Base-by-base conservation (phyloP, 2,888 invertebrate species). In the Idaea biselata region DNA sequence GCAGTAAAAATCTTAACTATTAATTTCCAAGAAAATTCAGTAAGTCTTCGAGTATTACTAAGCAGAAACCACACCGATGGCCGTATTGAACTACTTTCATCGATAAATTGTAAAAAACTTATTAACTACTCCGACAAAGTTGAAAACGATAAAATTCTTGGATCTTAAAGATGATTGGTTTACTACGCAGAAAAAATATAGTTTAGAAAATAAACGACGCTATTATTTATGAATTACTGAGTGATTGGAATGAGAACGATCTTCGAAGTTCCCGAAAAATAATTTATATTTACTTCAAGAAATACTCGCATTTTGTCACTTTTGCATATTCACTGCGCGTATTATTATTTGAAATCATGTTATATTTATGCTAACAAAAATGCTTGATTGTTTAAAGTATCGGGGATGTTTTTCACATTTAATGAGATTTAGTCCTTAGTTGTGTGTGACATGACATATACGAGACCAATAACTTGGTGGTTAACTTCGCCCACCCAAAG, bases 21-120 rank as follows among this genome's bases (percentile, higher is more conserved):
- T 60, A 57, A 60, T 55, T 7, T 31, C 11, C 6, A 31, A 54
- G 44, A 18, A 44, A n/a, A 18, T 57, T 59, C 55, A 54, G 14
- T 61, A 58, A 64, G 59, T 53, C 55, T 58, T 58, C 18, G 58
- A 55, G 33, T 14, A 58, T 55, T 60, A 58, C 54, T 59, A 31
- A 14, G 6, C 44, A 62, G 55, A 33, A 59, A 60, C 60, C 60
- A 62, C 58, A 62, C 58, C 60, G 58, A 11, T 0, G 25, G 58
- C 62, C 63, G 63, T 63, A 33, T 61, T 18, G 25, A 64, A 59
- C 60, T 59, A 62, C 62, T 65, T 65, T 63, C 59, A 62, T 61
- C 64, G 55, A 63, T 61, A 64, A 63, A 66, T 65, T 66, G 62
- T 54, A 61, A 68, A 63, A 68, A 61, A 65, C 60, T 64, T 67